phyloP scores from a whole-genome alignment of 2,113 vertebrate species.

The Colius striatus region DNA sequence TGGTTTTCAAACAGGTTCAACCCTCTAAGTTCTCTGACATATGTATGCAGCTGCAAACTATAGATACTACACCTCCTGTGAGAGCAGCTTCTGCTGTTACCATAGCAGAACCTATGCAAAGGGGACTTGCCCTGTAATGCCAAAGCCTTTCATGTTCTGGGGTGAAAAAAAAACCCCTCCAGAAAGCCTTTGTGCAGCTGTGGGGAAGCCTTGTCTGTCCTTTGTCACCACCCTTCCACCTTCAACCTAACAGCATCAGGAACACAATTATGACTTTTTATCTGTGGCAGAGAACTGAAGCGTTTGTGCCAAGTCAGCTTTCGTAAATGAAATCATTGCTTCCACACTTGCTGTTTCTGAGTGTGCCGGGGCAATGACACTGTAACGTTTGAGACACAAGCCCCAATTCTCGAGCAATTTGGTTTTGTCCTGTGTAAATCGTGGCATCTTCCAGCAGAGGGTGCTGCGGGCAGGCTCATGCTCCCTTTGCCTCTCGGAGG shows the following conservation, averaged over 20 bases:
- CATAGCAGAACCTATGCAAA: rapidly evolving
- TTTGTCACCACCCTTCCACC: neutral
- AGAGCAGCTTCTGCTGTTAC: neutral
- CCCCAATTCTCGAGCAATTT: too few relatives aligned
- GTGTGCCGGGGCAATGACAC: rapidly evolving
- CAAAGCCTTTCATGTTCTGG: neutral
- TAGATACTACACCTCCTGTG: neutral
- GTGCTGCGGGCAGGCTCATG: neutral
- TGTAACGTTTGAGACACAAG: rapidly evolving
- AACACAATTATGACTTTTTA: rapidly evolving
- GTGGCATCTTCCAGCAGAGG: neutral
- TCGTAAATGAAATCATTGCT: rapidly evolving
- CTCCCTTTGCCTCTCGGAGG: too few relatives aligned
- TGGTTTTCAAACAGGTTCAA: neutral
- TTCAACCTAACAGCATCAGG: neutral
- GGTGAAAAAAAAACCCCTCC: rapidly evolving
- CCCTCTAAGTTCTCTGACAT: neutral
- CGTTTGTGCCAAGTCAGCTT: neutral
- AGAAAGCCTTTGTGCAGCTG: neutral
- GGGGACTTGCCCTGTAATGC: neutral
- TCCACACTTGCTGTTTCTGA: rapidly evolving
- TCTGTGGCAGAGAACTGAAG: neutral
- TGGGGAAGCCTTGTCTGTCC: rapidly evolving
- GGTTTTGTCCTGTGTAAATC: neutral
- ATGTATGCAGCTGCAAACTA: rapidly evolving